Base-by-base conservation (phyloP, 2,113 vertebrate genomes). In the Pogonocichla stellata region DNA sequence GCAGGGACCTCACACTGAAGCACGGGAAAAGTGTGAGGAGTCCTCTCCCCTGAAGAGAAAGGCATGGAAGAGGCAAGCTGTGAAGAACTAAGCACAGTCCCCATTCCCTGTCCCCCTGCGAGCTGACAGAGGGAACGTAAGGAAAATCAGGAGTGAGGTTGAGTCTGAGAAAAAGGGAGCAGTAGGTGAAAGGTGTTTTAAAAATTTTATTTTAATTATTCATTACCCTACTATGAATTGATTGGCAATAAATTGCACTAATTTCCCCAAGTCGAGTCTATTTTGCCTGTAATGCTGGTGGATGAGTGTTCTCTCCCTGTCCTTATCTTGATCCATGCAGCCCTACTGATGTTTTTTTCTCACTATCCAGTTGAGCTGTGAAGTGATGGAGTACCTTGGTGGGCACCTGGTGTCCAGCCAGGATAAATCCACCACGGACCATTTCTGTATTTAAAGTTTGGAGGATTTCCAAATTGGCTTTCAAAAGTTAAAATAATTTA, bases 31-130 rank as follows among this genome's bases (percentile, higher is more conserved):
- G 5, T 2, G 14, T 12, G 8, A 80, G 14, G 14, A 50, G 20
- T 18, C 34, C 42, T 48, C 11, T 3, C 9, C 4, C 0, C 14
- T 3, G 15, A 57, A 24, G 24, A 28, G n/a, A 36, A 80, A 58
- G 22, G 7, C 53, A 9, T 3, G 1, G 19, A n/a, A 72, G 48
- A 57, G 8, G 7, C 1, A 11, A 13, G 0, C 1, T 8, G 0
- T 20, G 20, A 18, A 33, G 9, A 61, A 25, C 40, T 34, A 42
- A 47, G 23, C 3, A 5, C 4, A 58, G 16, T 4, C 9, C 28
- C 18, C 14, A 16, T 50, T 66, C 8, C 24, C 18, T 11, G 0
- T 50, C 16, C 4, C 11, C 5, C 19, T 64, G 43, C 0, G 1
- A 2, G 1, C 45, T 79, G 24, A 3, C 2, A 18, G 17, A 8